phyloP scores from a whole-genome alignment of 2,113 vertebrate genomes.

The Silurus asotus region DNA sequence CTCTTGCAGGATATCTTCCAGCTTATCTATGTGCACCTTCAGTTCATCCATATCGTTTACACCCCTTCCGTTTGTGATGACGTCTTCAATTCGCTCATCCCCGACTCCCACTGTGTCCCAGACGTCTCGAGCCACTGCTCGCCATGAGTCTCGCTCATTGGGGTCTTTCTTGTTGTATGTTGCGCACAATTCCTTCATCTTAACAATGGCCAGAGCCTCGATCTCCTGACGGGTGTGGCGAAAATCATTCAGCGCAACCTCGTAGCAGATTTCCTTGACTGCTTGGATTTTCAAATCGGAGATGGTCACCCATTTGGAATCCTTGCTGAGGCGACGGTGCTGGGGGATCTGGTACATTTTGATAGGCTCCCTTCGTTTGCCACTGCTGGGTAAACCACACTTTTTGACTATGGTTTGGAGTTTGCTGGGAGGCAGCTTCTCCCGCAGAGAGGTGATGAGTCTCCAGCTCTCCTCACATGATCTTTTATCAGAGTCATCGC shows the following conservation, averaged over 20 bases:
- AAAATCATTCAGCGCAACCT: conserved; percentile 97
- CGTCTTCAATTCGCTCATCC: conserved; percentile 91
- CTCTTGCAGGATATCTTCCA: conserved; percentile 95
- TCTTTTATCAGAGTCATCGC: conserved; percentile 99
- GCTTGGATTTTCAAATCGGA: conserved; percentile 99
- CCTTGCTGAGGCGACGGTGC: conserved; percentile 91
- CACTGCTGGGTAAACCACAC: conserved; percentile 98
- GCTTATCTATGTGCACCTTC: conserved; percentile 94
- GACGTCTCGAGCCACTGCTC: conserved; percentile 93
- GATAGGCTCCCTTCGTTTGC: conserved; percentile 92
- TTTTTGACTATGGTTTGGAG: conserved; percentile 99
- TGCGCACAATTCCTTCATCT: conserved; percentile 97
- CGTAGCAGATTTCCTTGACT: conserved; percentile 98
- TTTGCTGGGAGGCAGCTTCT: conserved; percentile 99
- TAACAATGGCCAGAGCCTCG: conserved; percentile 95
- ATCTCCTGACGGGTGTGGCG: conserved; percentile 96
- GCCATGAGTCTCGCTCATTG: conserved; percentile 95
- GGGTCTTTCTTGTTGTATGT: conserved; percentile 96
- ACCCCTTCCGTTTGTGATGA: conserved; percentile 77
- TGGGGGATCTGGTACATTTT: conserved; percentile 99
- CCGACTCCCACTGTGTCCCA: conserved; percentile 98
- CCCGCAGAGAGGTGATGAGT: conserved; percentile 97
- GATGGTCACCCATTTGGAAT: conserved; percentile 98
- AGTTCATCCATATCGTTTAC: conserved; percentile 88
- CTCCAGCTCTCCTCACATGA: conserved; percentile 99